Base-by-base conservation (phyloP, 2,113 vertebrate species). In the Neodon shergylaensis region DNA sequence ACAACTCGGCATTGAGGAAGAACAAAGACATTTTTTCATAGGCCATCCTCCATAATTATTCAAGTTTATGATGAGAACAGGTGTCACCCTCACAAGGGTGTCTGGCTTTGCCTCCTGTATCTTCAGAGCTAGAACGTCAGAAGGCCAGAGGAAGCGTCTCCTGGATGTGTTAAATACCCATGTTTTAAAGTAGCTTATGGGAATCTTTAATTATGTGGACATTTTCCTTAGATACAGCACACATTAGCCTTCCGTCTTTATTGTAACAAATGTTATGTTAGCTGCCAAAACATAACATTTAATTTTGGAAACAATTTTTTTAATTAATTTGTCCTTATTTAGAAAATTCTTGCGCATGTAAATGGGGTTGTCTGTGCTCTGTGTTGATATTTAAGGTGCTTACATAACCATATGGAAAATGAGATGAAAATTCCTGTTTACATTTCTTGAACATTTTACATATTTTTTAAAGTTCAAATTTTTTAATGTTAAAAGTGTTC, bases 371-470 rank as follows among this genome's bases (percentile, higher is more conserved):
- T 94, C 96, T 97, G 95, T 96, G 95, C 97, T 96, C 96, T 95
- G 90, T 97, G 95, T 98, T 98, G 97, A 98, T 98, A 98, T 97
- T 97, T 98, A 98, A 97, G 97, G 96, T 98, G 95, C 95, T 97
- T 97, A 96, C 74, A 96, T 96, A 97, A 97, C 96, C 97, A 97
- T 98, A 98, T 98, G 97, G 97, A 97, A 97, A 97, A 93, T 1
- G 94, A 97, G 94, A 97, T 97, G 94, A 98, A 97, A 98, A 98
- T 97, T 97, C 96, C 97, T 97, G 97, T 98, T 97, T 98, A 97
- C 95, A 92, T 97, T 95, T 96, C 94, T 97, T 94, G 90, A 98
- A 98, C 97, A 95, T 98, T 97, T 97, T 95, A 95, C 97, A 98
- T 98, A 97, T 96, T 98, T 97, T 96, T 97, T 97, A 98, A 98